Conservation (phyloP, 2,797 vertebrate species). For the Cottoperca gobio region DNA sequence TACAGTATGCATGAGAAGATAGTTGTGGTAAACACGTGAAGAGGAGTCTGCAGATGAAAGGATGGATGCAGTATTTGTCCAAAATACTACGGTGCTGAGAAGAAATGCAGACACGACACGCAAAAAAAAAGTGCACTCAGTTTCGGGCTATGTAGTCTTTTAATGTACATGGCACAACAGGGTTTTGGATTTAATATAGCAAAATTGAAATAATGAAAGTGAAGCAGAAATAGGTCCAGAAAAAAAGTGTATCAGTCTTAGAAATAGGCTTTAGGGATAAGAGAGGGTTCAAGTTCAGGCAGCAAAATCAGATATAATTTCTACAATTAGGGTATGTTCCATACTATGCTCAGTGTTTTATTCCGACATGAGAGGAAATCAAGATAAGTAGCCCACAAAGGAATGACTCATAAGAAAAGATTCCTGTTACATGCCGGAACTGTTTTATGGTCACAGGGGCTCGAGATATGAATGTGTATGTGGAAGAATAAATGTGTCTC, state of each 20-base stretch:
- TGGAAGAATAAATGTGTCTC: slow-evolving; percentile 45
- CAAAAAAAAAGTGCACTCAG: background rate
- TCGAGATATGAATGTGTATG: slow-evolving; percentile 54
- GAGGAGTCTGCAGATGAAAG: slow-evolving; percentile 42
- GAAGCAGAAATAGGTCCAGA: slow-evolving; percentile 39
- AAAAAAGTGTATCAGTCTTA: slow-evolving; percentile 43
- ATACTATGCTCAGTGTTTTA: slow-evolving; percentile 45
- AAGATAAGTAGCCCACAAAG: slow-evolving; percentile 72
- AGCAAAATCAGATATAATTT: slow-evolving; percentile 65
- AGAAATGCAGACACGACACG: slow-evolving; percentile 29
- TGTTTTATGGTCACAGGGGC: slow-evolving; percentile 54
- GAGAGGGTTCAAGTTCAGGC: slow-evolving; percentile 18
- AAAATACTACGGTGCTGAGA: slow-evolving; percentile 29
- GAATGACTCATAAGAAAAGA: slow-evolving; percentile 57
- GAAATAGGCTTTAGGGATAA: slow-evolving; percentile 58
- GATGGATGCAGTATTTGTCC: slow-evolving; percentile 16
- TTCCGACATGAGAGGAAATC: slow-evolving; percentile 66
- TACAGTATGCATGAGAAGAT: slow-evolving; percentile 23
- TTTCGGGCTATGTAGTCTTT: slow-evolving; percentile 22
- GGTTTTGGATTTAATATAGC: slow-evolving; percentile 49
- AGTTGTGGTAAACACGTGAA: slow-evolving; percentile 32
- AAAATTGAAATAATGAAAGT: slow-evolving; percentile 69
- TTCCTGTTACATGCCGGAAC: slow-evolving; percentile 44
- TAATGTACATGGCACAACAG: slow-evolving; percentile 29
- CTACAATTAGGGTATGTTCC: slow-evolving; percentile 53